Conservation (phyloP, 2,888 invertebrate genomes). For the Trilocha varians region DNA sequence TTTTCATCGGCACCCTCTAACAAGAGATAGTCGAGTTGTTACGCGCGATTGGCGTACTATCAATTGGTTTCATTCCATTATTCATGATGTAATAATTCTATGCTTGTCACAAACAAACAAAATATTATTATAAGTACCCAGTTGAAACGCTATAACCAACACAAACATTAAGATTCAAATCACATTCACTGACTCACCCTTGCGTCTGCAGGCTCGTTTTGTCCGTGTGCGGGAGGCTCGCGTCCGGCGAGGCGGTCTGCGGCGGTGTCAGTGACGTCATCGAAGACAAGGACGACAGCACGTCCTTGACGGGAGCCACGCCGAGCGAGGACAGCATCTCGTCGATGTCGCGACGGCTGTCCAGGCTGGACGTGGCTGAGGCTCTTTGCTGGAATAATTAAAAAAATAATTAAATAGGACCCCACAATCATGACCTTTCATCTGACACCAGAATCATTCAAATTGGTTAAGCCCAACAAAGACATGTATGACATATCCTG, state of each 20-base stretch:
- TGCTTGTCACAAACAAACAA: not conserved
- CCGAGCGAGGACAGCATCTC: slow-evolving; percentile 90
- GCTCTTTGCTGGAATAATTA: slow-evolving; percentile 55
- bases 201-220: slow-evolving; percentile 67
- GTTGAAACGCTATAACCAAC: no score
- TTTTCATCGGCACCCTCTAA: no score
- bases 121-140: no score
- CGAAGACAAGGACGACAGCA: slow-evolving; percentile 86
- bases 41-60: no score
- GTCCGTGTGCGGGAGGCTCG: slow-evolving; percentile 79
- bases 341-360: slow-evolving; percentile 80
- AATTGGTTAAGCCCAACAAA: no score
- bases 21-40: no score
- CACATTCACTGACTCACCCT: slow-evolving; percentile 29
- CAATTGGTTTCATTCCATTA: not conserved
- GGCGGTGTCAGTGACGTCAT: slow-evolving; percentile 87
- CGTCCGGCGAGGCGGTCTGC: slow-evolving; percentile 86
- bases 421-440: no score
- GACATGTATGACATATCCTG: no score
- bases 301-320: slow-evolving; percentile 90
- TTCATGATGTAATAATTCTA: not conserved
- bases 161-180: not conserved
- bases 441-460: no score
- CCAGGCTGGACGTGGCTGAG: slow-evolving; percentile 60
- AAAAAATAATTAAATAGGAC: no score